A percentile compares a stretch with the other conserved stretches of the same genome.
phyloP scores from a whole-genome alignment of 2,113 vertebrate species.

The Lota lota region DNA sequence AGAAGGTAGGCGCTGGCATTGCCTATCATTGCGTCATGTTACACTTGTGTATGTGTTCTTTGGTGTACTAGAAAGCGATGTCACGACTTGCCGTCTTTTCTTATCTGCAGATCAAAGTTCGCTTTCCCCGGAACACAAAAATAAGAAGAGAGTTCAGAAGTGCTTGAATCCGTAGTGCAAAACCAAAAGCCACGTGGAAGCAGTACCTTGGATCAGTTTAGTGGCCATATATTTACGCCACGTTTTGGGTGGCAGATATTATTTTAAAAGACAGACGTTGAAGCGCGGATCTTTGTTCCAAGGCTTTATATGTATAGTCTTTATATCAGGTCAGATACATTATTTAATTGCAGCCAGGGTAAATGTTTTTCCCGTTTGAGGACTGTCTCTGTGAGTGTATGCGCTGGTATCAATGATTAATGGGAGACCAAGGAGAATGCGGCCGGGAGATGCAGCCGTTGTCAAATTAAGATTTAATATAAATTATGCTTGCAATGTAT shows the following conservation, averaged over 20 bases:
- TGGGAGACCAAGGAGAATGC: slow-evolving; percentile 15
- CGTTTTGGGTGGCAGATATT: too few species aligned
- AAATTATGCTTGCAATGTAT: neutral
- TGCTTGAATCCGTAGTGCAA: neutral
- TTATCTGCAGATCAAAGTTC: too few species aligned
- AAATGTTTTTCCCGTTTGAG: slow-evolving; percentile 13
- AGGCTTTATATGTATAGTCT: neutral
- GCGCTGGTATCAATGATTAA: slow-evolving; percentile 36
- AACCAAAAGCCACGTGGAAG: too few species aligned
- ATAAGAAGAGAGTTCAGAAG: neutral
- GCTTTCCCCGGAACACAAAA: neutral
- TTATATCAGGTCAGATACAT: slow-evolving; percentile 17
- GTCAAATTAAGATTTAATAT: slow-evolving; percentile 35
- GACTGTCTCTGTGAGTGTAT: slow-evolving; percentile 18
- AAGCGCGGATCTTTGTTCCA: neutral
- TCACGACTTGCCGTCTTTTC: too few species aligned
- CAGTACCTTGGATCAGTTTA: neutral
- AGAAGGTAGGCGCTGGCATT: slow-evolving; percentile 34
- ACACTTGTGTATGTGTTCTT: neutral
- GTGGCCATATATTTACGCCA: neutral
- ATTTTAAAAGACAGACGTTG: neutral
- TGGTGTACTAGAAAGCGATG: neutral
- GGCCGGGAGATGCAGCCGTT: neutral
- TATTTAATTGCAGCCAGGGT: slow-evolving; percentile 25
- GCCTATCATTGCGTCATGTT: neutral